Evolutionary conservation across 2,888 invertebrate genomes (phyloP), one percentile per base, ranked within the genome.

Genomic region (Brachypterus glaber): DNA sequence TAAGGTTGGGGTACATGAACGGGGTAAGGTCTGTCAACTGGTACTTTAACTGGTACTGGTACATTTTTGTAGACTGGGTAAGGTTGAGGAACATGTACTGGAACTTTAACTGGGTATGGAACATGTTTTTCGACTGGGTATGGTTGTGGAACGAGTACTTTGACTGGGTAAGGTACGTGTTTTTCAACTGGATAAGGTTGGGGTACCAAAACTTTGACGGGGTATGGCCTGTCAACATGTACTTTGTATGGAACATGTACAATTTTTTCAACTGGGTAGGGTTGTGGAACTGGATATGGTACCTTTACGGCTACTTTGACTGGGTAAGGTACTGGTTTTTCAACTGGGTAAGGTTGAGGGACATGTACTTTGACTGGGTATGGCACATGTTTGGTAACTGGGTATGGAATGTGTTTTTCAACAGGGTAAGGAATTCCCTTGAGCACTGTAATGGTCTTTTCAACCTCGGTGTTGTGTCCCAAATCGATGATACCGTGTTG

Each of bases 161-260:
- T 80, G 11, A 86, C 81, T 52, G 82, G 83, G 60, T 76, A 74
- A 21, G 77, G 85, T 9, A 84, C 64, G 59, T 77, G 76, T 63
- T 82, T 83, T 64, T 82, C 82, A 12, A 85, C 84, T 46, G 83
- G 83, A 67, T 84, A 84, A 50, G 85, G 84, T 54, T 82, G 82
- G 41, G 83, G 82, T 38, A 84, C 83, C 38, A 73, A 69, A 37
- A 85, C 83, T 67, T 84, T 83, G 53, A 84, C 83, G 57, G 84
- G 82, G 63, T 78, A 78, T 41, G 84, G 84, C 62, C 80, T 77
- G 63, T 82, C 82, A 48, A 83, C 82, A 53, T 76, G 80, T 37
- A 82, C 80, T 46, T 72, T 70, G 11, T 70, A 68, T 48, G 82
- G 82, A 55, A 77, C 77, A 44, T 79, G 81, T 35, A 85, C 78